Base-by-base conservation (phyloP, 1,140 invertebrate genomes). In the Cotesia glomerata region DNA sequence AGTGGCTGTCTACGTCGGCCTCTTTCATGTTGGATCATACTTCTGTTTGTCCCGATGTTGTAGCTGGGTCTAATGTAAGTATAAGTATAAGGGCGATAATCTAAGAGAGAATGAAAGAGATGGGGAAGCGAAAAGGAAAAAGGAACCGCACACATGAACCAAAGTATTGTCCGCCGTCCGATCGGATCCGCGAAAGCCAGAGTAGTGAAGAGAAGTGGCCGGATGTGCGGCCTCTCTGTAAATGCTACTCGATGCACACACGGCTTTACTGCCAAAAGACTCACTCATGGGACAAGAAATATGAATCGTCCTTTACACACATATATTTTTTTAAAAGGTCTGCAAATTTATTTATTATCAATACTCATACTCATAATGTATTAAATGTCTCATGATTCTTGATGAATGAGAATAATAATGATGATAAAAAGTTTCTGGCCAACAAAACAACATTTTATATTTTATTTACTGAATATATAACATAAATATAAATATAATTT, bases 21-120 rank as follows among this genome's bases (percentile, higher is more conserved):
- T 59, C 78, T 82, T 82, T 82, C 76, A 82, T 81, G 75, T 82
- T 77, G 76, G 78, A 81, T 76, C 80, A 78, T 79, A 81, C 78
- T 76, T 78, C 74, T 76, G 76, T 79, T 77, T 77, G 76, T 77
- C 71, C 76, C 74, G 67, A 74, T 26, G 39, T 11, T 11, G 45
- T 26, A 26, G 26, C 26, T 26, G 26, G 26, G 3, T 26, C 26
- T 26, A 26, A 26, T 26, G 26, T 26, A 26, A 26, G 26, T 26
- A 26, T 26, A 26, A 39, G 62, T 64, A 36, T 51, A 64, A 67
- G 51, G 35, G 71, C 75, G 73, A 75, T 65, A 74, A 78, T 80
- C 71, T 56, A 51, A 58, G 73, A 72, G 35, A 69, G 36, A 75
- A 9, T 54, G 62, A 68, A 69, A 9, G 1, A 14, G 34, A 26